Evolutionary conservation across 1,140 invertebrate genomes (phyloP).

Genomic region (Whitmania pigra): DNA sequence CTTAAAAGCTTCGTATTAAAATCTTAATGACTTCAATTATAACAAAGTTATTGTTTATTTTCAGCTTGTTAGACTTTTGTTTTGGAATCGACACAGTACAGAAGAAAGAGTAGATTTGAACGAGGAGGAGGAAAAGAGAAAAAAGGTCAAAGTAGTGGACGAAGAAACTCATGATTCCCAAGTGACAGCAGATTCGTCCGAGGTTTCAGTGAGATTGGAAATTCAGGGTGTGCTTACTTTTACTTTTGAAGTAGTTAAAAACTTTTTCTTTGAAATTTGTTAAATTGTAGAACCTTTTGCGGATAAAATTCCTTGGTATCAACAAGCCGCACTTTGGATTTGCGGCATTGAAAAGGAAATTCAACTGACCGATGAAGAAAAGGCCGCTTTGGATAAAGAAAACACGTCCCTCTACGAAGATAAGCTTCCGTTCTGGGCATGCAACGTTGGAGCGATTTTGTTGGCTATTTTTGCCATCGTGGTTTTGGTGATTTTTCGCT

Average conservation of each 20-base stretch:
- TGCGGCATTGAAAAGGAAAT: constrained; percentile 23
- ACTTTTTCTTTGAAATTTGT: background rate
- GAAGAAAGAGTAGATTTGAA: constrained; percentile 17
- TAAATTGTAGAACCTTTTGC: background rate
- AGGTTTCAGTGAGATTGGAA: no score
- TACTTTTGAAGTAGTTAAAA: background rate
- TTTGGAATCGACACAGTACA: constrained; percentile 21
- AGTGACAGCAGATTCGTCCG: no score
- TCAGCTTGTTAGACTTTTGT: constrained; percentile 15
- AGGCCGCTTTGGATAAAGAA: constrained; percentile 11
- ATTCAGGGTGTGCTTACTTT: no score
- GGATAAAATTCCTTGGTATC: constrained; percentile 13
- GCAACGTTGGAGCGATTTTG: background rate
- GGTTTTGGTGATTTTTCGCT: background rate
- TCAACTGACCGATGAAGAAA: constrained; percentile 19
- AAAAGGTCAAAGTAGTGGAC: background rate
- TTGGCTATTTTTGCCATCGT: background rate
- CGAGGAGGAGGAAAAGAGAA: background rate
- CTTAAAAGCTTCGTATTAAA: no score
- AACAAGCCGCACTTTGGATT: constrained; percentile 8
- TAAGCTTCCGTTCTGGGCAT: background rate
- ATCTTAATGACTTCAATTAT: no score
- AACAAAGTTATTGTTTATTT: background rate
- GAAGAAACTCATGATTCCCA: no score
- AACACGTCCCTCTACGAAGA: constrained; percentile 22